These are phyloP conservation scores for Pimpla rufipes DNA, from an alignment of 2,888 invertebrate species.

Conservation along the genomic window DNA sequence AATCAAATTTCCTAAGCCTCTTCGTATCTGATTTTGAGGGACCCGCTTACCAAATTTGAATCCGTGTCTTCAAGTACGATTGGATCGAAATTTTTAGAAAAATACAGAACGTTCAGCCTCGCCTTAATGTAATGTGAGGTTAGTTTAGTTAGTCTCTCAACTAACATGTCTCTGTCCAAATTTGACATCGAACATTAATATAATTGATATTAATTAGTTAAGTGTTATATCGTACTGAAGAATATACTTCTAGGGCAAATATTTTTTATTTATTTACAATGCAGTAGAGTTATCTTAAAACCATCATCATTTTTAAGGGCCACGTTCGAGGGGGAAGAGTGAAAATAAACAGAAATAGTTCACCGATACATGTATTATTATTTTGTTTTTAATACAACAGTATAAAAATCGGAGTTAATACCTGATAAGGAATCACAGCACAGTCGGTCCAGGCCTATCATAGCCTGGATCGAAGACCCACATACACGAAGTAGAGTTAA, in stretches of 20 bases:
- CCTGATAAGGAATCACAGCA: background rate
- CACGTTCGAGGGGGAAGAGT: background rate
- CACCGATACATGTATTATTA: conserved; percentile 1
- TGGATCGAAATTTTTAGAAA: conserved; percentile 1
- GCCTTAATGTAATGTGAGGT: conserved; percentile 1
- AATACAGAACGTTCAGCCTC: background rate
- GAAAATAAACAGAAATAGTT: background rate
- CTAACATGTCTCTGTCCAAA: background rate
- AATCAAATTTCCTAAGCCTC: background rate
- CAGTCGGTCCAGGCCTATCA: conserved; percentile 1
- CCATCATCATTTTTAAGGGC: background rate
- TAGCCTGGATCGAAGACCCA: background rate
- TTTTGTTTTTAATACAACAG: background rate
- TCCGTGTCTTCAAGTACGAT: background rate
- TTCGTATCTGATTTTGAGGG: background rate
- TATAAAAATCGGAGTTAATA: conserved; percentile 1
- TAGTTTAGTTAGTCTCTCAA: background rate
- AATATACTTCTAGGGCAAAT: background rate
- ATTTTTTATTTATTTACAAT: background rate
- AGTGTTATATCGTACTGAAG: background rate
- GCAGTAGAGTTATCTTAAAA: background rate
- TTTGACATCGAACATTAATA: background rate
- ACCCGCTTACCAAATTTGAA: background rate
- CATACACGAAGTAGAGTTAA: background rate
- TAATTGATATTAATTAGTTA: background rate